phyloP scores from a whole-genome alignment of 2,888 invertebrate species.

The Alloscopus bannaensis region DNA sequence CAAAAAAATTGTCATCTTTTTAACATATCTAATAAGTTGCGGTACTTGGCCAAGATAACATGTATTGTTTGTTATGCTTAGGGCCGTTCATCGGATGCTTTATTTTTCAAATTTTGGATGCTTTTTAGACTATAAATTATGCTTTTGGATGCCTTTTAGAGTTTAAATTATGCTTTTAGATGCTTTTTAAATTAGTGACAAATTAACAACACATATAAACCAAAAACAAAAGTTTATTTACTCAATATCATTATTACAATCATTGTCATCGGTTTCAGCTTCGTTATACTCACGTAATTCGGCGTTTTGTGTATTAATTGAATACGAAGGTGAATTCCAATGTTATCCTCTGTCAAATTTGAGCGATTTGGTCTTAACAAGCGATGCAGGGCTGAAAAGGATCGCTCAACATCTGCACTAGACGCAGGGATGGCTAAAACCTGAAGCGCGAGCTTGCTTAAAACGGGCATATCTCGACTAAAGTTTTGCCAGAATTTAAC shows the following conservation, averaged over 20 bases:
- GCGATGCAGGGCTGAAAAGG: neutral
- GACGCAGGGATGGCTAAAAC: slow-evolving; percentile 10
- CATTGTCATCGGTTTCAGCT: neutral
- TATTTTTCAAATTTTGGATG: too few relatives aligned
- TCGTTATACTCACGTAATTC: neutral
- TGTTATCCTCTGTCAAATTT: neutral
- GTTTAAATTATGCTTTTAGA: neutral
- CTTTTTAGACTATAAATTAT: neutral
- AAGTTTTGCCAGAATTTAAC: slow-evolving; percentile 3
- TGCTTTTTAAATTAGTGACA: neutral
- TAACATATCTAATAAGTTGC: too few relatives aligned
- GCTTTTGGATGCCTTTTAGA: neutral
- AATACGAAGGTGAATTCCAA: neutral
- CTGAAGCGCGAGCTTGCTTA: neutral
- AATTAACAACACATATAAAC: neutral
- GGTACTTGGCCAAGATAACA: too few relatives aligned
- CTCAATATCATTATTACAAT: too few relatives aligned
- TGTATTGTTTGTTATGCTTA: too few relatives aligned
- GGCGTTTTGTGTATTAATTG: neutral
- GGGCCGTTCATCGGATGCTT: too few relatives aligned
- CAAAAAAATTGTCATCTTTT: too few relatives aligned
- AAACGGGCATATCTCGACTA: neutral
- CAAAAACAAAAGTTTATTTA: neutral
- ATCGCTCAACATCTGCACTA: slow-evolving; percentile 29
- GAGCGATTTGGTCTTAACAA: neutral